Percentiles rank a stretch among this genome's conserved stretches.
Evolutionary conservation across 2,113 vertebrate genomes (phyloP).

Genomic region (Cervus canadensis): DNA sequence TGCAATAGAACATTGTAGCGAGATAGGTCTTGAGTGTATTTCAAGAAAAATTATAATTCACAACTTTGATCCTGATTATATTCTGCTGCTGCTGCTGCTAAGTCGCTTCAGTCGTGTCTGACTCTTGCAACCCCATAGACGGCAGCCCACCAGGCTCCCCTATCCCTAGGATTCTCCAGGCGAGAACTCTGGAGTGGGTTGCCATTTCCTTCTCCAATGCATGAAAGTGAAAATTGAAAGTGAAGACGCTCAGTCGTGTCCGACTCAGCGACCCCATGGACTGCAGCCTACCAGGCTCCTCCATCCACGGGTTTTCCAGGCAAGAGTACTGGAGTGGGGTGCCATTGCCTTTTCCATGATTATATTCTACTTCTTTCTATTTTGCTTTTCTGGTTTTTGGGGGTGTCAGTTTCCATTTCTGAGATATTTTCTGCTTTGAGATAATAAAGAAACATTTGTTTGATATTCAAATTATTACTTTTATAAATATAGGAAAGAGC

Average conservation of each 20-base stretch:
- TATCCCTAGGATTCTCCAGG: too few relatives aligned
- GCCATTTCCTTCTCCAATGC: too few relatives aligned
- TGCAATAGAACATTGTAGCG: not conserved
- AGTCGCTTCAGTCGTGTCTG: too few relatives aligned
- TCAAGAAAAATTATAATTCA: not conserved
- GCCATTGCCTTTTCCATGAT: too few relatives aligned
- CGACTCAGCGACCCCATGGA: too few relatives aligned
- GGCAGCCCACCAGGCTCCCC: too few relatives aligned
- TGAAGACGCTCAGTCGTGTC: too few relatives aligned
- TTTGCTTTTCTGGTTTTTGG: not conserved
- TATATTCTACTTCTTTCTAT: not conserved
- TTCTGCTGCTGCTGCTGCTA: not conserved
- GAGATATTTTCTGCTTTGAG: not conserved
- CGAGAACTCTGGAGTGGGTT: too few relatives aligned
- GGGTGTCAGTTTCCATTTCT: not conserved
- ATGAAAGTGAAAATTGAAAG: too few relatives aligned
- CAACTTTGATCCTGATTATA: not conserved
- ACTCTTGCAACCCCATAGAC: accelerated
- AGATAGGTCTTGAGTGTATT: not conserved
- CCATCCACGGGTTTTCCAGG: too few relatives aligned
- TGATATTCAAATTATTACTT: not conserved
- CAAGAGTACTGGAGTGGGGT: too few relatives aligned
- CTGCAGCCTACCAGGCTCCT: too few relatives aligned
- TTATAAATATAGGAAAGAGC: not conserved
- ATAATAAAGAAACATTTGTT: not conserved